A percentile compares a stretch with the other conserved stretches of the same genome.
Evolutionary conservation across 2,113 vertebrate species (phyloP).

Genomic region (Raja brachyura): DNA sequence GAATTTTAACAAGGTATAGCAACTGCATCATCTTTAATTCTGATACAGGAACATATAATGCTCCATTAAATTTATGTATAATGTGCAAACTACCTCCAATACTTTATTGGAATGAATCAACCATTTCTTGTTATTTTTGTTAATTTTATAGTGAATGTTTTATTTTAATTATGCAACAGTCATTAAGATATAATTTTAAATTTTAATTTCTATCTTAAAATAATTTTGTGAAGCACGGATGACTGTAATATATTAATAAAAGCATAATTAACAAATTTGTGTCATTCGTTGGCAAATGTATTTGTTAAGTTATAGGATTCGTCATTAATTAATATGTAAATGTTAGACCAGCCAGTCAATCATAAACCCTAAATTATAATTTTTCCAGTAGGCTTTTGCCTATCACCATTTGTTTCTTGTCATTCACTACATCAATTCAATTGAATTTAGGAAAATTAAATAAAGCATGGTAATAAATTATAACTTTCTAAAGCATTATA

Average conservation of each 20-base stretch:
- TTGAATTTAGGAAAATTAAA: slow-evolving; percentile 34
- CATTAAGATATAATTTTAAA: neutral
- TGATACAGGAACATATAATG: neutral
- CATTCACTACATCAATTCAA: slow-evolving; percentile 16
- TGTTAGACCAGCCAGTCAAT: slow-evolving; percentile 12
- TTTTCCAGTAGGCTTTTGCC: slow-evolving; percentile 8
- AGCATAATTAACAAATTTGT: slow-evolving; percentile 27
- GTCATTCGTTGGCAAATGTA: neutral
- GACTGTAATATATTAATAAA: slow-evolving; percentile 31
- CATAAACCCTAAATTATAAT: slow-evolving; percentile 24
- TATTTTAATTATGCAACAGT: neutral
- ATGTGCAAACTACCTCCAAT: neutral
- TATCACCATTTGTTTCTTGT: slow-evolving; percentile 1
- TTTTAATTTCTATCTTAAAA: neutral
- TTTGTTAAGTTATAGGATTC: slow-evolving; percentile 23
- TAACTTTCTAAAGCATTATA: neutral
- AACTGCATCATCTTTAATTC: neutral
- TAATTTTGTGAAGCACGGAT: neutral
- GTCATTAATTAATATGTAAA: slow-evolving; percentile 21
- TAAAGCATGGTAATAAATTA: slow-evolving; percentile 22
- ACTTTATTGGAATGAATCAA: neutral
- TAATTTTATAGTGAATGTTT: neutral
- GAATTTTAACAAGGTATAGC: neutral
- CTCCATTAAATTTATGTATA: neutral
- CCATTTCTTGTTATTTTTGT: neutral